These are phyloP conservation scores for Hippocampus barbouri DNA, from an alignment of 2,113 vertebrate species.

Conservation along the genomic window DNA sequence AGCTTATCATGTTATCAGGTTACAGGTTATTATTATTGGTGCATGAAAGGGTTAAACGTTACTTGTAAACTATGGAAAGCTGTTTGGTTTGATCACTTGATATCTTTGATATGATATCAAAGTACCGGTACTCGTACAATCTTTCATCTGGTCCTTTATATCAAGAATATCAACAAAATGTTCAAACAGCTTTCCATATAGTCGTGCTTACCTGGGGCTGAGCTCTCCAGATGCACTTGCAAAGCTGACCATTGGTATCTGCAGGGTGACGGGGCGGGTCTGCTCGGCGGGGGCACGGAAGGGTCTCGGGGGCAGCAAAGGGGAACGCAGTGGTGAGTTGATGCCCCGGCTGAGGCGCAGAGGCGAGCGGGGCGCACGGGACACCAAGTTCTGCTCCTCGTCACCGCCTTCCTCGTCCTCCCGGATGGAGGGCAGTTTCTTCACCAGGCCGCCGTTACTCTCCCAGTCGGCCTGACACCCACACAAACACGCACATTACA, in stretches of 20 bases:
- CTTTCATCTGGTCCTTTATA: too few relatives aligned
- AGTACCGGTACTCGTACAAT: too few relatives aligned
- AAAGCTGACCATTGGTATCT: slow-evolving; percentile 76
- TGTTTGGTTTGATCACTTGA: background rate
- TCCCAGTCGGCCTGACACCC: slow-evolving; percentile 72
- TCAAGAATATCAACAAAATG: too few relatives aligned
- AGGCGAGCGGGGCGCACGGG: slow-evolving; percentile 64
- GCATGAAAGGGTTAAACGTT: too few relatives aligned
- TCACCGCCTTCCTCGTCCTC: slow-evolving; percentile 77
- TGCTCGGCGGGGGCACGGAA: slow-evolving; percentile 67
- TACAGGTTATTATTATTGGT: too few relatives aligned
- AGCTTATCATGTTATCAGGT: too few relatives aligned
- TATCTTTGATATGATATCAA: background rate
- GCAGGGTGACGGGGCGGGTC: slow-evolving; percentile 68
- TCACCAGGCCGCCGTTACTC: slow-evolving; percentile 75
- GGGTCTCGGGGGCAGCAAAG: slow-evolving; percentile 67
- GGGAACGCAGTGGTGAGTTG: slow-evolving; percentile 75
- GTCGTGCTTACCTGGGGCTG: slow-evolving; percentile 71
- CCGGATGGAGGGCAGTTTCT: slow-evolving; percentile 77
- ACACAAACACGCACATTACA: background rate
- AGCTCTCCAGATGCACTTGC: slow-evolving; percentile 67
- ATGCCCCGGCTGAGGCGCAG: slow-evolving; percentile 67
- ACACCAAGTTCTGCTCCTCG: slow-evolving; percentile 66
- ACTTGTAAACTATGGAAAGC: background rate
- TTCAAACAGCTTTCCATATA: background rate